Evolutionary conservation across 2,888 invertebrate species (phyloP), one percentile per base, ranked within the genome.

Genomic region (Epistrophella euchroma): DNA sequence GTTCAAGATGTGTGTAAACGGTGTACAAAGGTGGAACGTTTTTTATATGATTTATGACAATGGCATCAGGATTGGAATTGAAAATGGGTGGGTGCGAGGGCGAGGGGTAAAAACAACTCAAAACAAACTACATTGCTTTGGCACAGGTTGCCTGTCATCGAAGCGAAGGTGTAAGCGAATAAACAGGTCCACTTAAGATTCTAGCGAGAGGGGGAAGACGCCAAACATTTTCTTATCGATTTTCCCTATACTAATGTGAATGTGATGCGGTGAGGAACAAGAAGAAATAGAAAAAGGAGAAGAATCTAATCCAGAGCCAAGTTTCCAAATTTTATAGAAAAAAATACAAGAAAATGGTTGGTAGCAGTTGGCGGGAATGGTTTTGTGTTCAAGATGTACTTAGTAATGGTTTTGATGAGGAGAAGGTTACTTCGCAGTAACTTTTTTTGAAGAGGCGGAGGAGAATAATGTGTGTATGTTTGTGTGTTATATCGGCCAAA

Each of bases 201-300:
- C 25, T 25, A 3, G 19, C 55, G 11, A 28, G n/a, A 6, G n/a
- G 9, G 19, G 55, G 7, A 28, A 55, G 52, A 68, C 60, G 35
- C 50, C 25, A 64, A 71, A 47, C 72, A 68, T 72, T 80, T 80
- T 81, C 76, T 80, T 85, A 85, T 81, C 73, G 85, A 80, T 85
- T 85, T 81, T 76, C 77, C 85, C 81, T 85, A 76, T 76, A 85
- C 76, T 85, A 81, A 85, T 85, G 85, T 70, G 64, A 50, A 72
- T 66, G 68, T 72, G 85, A 80, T 72, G 60, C 68, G 76, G 66
- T 73, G 71, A 47, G 19, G 45, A 28, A 45, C n/a, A 17, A 7
- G 45, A 47, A 45, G 72, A 60, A 2, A 25, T 13, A 13, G 40
- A 40, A 37, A 7, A 37, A n/a, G 40, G 22, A 55, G 55, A 56